phyloP scores from a whole-genome alignment of 2,113 vertebrate species.

The Oncorhynchus keta region DNA sequence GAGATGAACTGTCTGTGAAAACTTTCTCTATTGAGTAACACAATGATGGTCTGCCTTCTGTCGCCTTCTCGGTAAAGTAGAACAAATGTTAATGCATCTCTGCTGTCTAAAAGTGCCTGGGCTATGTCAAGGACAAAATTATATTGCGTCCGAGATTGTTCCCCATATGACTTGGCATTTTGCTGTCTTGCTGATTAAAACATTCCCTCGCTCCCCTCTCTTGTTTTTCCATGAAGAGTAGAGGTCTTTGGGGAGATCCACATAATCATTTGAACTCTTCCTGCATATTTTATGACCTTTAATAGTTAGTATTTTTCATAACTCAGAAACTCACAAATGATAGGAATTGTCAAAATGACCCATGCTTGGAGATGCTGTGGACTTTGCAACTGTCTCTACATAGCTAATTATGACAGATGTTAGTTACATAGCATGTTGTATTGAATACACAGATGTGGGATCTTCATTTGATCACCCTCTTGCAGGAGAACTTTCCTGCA shows the following conservation, averaged over 20 bases:
- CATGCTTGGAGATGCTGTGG: neutral
- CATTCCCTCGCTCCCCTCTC: neutral
- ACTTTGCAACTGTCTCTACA: neutral
- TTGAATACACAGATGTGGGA: neutral
- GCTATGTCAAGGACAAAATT: slow-evolving; percentile 72
- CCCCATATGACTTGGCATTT: slow-evolving; percentile 56
- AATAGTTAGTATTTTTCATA: slow-evolving; percentile 10
- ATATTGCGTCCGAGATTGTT: slow-evolving; percentile 58
- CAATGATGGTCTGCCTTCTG: slow-evolving; percentile 65
- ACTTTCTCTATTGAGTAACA: slow-evolving; percentile 50
- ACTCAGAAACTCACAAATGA: neutral
- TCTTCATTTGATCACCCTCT: no score
- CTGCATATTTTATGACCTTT: slow-evolving; percentile 2
- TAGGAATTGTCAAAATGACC: slow-evolving; percentile 4
- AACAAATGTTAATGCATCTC: slow-evolving; percentile 71
- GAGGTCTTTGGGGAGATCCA: neutral
- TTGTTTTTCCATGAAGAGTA: neutral
- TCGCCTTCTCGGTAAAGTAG: slow-evolving; percentile 63
- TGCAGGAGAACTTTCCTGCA: no score
- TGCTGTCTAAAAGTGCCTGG: slow-evolving; percentile 50
- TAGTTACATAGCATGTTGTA: neutral
- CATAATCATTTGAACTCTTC: neutral
- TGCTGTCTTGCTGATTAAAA: slow-evolving; percentile 25
- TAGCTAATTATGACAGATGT: neutral
- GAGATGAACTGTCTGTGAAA: slow-evolving; percentile 22